Percentiles rank a stretch among this genome's conserved stretches.
phyloP scores from a whole-genome alignment of 2,888 invertebrate species.

The Caenorhabditis wallacei region DNA sequence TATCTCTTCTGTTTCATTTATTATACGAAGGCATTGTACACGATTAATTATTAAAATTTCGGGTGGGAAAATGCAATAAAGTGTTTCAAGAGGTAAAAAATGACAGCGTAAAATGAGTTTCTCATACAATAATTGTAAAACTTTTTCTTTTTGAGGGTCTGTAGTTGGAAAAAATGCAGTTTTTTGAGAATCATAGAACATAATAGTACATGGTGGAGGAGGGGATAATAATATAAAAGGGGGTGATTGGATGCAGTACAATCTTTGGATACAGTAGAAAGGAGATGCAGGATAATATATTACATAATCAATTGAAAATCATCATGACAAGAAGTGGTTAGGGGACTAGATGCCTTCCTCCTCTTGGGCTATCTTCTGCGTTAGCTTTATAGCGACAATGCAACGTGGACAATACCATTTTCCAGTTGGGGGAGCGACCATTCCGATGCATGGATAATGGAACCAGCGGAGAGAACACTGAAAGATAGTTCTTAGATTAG shows the following conservation, averaged over 20 bases:
- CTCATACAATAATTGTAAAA: no score
- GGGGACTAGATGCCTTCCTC: not conserved
- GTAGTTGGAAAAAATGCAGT: slow-evolving; percentile 15
- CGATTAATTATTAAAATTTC: not conserved
- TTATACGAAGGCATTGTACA: not conserved
- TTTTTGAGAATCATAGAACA: slow-evolving; percentile 36
- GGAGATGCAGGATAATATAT: not conserved
- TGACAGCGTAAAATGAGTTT: not conserved
- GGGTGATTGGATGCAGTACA: not conserved
- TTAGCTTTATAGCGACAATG: not conserved
- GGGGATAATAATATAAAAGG: not conserved
- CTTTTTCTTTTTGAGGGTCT: slow-evolving; percentile 10
- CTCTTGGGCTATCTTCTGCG: not conserved
- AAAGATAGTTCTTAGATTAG: slow-evolving; percentile 82
- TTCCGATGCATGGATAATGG: slow-evolving; percentile 97
- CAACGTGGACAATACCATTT: slow-evolving; percentile 87
- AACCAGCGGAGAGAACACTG: slow-evolving; percentile 99
- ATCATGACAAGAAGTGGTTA: not conserved
- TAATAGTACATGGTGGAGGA: not conserved
- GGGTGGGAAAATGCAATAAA: not conserved
- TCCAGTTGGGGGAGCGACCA: slow-evolving; percentile 96
- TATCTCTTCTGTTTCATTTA: not conserved
- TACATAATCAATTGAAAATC: not conserved
- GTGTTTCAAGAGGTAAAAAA: not conserved
- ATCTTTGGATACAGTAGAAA: slow-evolving; percentile 11